Evolutionary conservation across 2,113 vertebrate genomes (phyloP), one percentile per base, ranked within the genome.

Genomic region (Himantopus leucocephalus): DNA sequence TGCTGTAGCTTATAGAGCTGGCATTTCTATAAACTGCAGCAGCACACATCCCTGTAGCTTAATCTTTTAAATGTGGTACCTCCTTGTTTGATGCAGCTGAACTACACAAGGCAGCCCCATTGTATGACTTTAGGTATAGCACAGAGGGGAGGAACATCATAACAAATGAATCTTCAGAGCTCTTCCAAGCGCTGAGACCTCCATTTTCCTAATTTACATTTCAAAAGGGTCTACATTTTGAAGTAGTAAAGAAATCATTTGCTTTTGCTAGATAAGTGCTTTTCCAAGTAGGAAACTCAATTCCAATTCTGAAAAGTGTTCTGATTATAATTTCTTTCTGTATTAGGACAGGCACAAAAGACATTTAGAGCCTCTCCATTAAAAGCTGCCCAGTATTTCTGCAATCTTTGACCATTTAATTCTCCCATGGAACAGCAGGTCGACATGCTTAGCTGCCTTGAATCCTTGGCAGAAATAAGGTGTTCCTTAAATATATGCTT

Each of bases 141-240:
- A 48, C 79, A 84, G 52, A 30, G 6, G 81, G 94, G 52, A 95
- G 32, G 56, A 41, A 74, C 85, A 77, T 56, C 73, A 76, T 11
- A 96, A 83, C 89, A 97, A 97, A 97, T 94, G 80, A 96, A 82
- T 97, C 95, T 96, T 92, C 77, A 70, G 39, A 96, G 79, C 75
- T 96, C 85, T 87, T 90, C 70, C 29, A 7, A 96, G 83, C 18
- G 2, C 43, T 9, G 52, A 96, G 88, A 96, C 75, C 88, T 96
- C 96, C 87, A 74, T 92, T 95, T 92, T 84, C 84, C 70, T 63
- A 58, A 97, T 98, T 98, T 97, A 83, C 97, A 98, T 98, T 97
- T 98, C 96, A 97, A 98, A 97, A 94, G 90, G 59, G 55, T 85
- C 80, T 94, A 70, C 66, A 82, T 92, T 86, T 72, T 85, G 80